Conservation (phyloP, 2,797 vertebrate species). For the Sternarchorhynchus goeldii region DNA sequence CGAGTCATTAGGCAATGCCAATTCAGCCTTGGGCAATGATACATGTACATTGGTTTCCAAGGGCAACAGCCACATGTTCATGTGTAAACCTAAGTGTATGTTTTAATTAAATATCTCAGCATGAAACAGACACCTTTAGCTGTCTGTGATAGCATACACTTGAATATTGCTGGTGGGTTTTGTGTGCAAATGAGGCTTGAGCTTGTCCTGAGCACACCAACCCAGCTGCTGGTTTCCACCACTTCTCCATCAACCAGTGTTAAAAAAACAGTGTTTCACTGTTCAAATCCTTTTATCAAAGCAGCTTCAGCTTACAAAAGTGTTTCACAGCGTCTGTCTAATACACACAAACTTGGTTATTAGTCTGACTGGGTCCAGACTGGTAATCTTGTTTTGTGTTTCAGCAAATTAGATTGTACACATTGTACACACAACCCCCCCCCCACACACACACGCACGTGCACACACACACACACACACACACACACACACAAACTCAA, state of each 20-base stretch:
- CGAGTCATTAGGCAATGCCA: constrained; percentile 14
- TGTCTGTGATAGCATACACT: constrained; percentile 53
- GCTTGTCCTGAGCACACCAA: constrained; percentile 39
- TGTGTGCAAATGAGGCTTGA: constrained; percentile 64
- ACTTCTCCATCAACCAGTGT: constrained; percentile 43
- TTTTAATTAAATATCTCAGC: constrained; percentile 65
- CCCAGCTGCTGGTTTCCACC: constrained; percentile 60
- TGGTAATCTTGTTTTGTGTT: constrained; percentile 62
- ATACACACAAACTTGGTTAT: constrained; percentile 60
- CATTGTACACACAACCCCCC: constrained; percentile 17
- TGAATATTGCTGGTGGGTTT: constrained; percentile 57
- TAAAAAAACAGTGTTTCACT: too few relatives aligned
- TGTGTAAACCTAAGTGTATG: constrained; percentile 55
- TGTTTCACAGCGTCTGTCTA: constrained; percentile 61
- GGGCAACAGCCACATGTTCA: constrained; percentile 39
- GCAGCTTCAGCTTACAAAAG: constrained; percentile 49
- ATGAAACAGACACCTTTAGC: constrained; percentile 49
- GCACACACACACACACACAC: constrained; percentile 25
- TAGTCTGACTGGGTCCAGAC: constrained; percentile 20
- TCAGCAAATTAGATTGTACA: constrained; percentile 57
- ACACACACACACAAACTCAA: constrained; percentile 38
- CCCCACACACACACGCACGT: background rate
- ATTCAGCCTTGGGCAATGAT: constrained; percentile 19
- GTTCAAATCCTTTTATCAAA: constrained; percentile 39
- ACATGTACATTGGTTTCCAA: constrained; percentile 41